Evolutionary conservation across 1,140 invertebrate species (phyloP).

Genomic region (Propsilocerus akamusi): DNA sequence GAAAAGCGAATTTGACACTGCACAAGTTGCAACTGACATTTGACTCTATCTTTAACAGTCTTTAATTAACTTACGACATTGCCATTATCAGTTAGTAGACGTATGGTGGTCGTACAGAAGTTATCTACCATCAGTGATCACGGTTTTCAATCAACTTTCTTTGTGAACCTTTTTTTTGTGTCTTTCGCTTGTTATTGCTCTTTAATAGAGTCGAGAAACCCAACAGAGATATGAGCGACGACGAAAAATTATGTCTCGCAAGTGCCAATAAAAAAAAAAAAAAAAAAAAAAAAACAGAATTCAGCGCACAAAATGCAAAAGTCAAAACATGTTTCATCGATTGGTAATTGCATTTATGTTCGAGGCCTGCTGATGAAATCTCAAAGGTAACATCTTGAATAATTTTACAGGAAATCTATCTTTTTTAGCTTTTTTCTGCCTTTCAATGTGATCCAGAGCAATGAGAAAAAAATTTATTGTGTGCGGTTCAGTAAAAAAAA

Average conservation of each 20-base stretch:
- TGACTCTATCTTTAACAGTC: constrained; percentile 1
- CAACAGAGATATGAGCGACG: too few species aligned
- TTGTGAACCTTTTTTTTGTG: background rate
- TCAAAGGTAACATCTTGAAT: constrained; percentile 4
- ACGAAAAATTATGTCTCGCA: constrained; percentile 1
- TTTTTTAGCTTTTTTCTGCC: background rate
- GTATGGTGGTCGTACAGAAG: too few species aligned
- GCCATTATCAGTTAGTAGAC: background rate
- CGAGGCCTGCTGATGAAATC: background rate
- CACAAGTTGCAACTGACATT: background rate
- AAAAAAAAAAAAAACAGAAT: too few species aligned
- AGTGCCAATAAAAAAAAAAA: background rate
- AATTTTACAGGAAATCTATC: too few species aligned
- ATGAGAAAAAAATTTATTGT: too few species aligned
- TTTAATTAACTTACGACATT: constrained; percentile 1
- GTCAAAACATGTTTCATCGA: background rate
- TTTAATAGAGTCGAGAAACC: background rate
- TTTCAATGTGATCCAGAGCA: too few species aligned
- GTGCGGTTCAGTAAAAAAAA: too few species aligned
- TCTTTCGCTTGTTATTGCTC: background rate
- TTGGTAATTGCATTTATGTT: background rate
- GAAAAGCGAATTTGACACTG: background rate
- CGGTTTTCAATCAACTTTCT: background rate
- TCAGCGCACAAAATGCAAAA: constrained; percentile 1
- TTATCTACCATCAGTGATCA: background rate